Conservation (phyloP, 2,113 vertebrate genomes). For the Callocephalon fimbriatum region DNA sequence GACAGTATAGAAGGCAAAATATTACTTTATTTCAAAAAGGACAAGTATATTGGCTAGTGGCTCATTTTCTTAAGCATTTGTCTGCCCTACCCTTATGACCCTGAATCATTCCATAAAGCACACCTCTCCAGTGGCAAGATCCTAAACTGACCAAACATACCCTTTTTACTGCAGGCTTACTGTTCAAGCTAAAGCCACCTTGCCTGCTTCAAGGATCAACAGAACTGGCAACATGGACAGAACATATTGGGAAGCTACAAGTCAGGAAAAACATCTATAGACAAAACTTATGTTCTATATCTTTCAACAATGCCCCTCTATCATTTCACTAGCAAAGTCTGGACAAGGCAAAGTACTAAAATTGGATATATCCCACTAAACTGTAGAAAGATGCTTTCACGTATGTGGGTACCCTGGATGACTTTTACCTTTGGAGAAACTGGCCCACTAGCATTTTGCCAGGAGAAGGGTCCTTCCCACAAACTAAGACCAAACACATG, state of each 20-base stretch:
- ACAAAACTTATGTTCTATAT: neutral
- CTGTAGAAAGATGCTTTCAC: neutral
- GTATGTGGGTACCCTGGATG: neutral
- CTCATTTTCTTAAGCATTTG: neutral
- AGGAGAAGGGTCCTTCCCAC: neutral
- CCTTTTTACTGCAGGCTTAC: slow-evolving; percentile 46
- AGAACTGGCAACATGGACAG: slow-evolving; percentile 21
- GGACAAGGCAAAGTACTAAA: neutral
- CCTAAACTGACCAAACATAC: slow-evolving; percentile 47
- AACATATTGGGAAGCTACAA: slow-evolving; percentile 52
- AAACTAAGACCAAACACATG: neutral
- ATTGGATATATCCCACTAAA: neutral
- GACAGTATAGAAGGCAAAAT: neutral
- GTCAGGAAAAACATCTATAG: slow-evolving; percentile 15
- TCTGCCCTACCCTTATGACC: neutral
- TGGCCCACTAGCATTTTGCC: neutral
- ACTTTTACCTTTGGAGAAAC: neutral
- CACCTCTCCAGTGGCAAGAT: slow-evolving; percentile 42
- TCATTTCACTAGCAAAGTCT: neutral
- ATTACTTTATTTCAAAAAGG: neutral
- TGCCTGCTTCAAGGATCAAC: slow-evolving; percentile 58
- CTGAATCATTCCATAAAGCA: slow-evolving; percentile 51
- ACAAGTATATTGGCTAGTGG: neutral
- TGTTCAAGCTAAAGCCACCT: slow-evolving; percentile 47
- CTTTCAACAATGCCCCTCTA: neutral